These are phyloP conservation scores for Callipepla californica DNA, from an alignment of 2,113 vertebrate genomes.

Conservation along the genomic window DNA sequence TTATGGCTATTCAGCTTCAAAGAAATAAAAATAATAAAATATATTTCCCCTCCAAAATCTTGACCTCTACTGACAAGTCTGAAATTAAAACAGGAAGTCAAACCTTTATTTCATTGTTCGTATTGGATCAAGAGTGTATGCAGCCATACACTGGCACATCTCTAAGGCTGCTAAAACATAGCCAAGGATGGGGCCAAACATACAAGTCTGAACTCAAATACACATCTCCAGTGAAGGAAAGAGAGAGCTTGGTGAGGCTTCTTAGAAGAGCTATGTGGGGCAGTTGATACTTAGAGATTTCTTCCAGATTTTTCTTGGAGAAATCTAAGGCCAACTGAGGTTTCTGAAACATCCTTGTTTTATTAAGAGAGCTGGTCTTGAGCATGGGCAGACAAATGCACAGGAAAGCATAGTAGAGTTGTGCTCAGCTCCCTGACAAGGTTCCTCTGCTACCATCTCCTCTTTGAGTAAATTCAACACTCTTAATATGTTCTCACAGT, in stretches of 20 bases:
- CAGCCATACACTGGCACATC: background rate
- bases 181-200: background rate
- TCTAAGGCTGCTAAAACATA: background rate
- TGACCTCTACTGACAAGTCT: background rate
- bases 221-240: background rate
- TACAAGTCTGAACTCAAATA: background rate
- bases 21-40: background rate
- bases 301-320: background rate
- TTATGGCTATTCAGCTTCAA: background rate
- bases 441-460: too few relatives aligned
- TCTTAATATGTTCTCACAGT: background rate
- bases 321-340: background rate
- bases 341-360: background rate
- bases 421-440: background rate
- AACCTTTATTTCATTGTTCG: background rate
- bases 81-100: background rate
- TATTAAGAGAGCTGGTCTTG: background rate
- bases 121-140: background rate
- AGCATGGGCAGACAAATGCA: fast-evolving
- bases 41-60: background rate
- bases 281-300: background rate
- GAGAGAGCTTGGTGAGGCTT: background rate
- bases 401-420: background rate
- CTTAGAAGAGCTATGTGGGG: background rate
- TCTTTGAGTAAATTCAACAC: too few relatives aligned